phyloP scores from a whole-genome alignment of 2,888 invertebrate species.

The Tipula lateralis region DNA sequence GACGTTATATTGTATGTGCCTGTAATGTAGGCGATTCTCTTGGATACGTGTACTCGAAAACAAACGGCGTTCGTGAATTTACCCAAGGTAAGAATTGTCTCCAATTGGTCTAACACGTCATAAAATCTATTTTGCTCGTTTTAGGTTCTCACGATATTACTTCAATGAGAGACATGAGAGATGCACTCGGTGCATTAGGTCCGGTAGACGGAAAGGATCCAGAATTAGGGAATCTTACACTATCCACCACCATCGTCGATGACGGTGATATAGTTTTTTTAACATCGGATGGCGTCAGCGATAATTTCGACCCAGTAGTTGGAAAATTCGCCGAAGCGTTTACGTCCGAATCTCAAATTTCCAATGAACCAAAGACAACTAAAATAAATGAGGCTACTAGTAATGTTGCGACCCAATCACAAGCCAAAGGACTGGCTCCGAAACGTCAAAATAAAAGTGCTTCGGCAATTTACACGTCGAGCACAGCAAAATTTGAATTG shows the following conservation, averaged over 20 bases:
- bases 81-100: constrained; percentile 56
- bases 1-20: constrained; percentile 68
- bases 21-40: constrained; percentile 87
- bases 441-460: constrained; percentile 48
- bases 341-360: constrained; percentile 43
- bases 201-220: constrained; percentile 81
- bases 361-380: constrained; percentile 36
- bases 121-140: constrained; percentile 52
- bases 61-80: constrained; percentile 74
- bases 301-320: constrained; percentile 88
- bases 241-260: constrained; percentile 74
- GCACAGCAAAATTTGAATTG: not conserved
- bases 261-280: constrained; percentile 78
- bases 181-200: constrained; percentile 81
- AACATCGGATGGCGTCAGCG: constrained; percentile 85
- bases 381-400: constrained; percentile 14
- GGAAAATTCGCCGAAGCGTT: constrained; percentile 71
- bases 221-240: constrained; percentile 79
- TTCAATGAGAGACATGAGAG: constrained; percentile 78
- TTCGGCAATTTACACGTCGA: constrained; percentile 43
- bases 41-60: constrained; percentile 77
- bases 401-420: constrained; percentile 30
- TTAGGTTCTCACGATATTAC: constrained; percentile 63
- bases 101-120: not conserved
- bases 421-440: constrained; percentile 39